These are phyloP conservation scores for Spea hammondii DNA, from an alignment of 2,797 vertebrate genomes.

Conservation along the genomic window DNA sequence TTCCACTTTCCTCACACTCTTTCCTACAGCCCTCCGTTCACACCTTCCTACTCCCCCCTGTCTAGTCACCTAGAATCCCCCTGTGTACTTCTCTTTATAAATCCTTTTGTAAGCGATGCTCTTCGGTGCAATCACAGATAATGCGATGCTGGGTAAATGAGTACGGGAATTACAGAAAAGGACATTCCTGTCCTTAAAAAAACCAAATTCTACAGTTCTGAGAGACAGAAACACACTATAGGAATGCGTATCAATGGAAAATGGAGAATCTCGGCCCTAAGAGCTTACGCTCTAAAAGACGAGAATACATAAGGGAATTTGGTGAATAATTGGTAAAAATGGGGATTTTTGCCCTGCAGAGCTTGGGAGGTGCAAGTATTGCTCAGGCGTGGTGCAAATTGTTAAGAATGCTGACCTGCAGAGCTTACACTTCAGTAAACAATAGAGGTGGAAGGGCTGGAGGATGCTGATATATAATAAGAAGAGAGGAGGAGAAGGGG, in stretches of 20 bases:
- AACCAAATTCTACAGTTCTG: too few relatives aligned
- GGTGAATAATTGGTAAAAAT: not conserved
- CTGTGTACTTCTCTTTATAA: too few relatives aligned
- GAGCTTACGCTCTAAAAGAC: constrained; percentile 15
- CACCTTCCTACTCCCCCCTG: too few relatives aligned
- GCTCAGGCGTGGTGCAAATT: too few relatives aligned
- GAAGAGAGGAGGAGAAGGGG: not conserved
- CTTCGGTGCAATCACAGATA: not conserved
- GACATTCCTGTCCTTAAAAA: too few relatives aligned
- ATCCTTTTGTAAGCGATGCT: constrained; percentile 5
- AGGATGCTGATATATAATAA: not conserved
- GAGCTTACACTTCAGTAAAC: constrained; percentile 6
- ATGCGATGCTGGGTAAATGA: not conserved
- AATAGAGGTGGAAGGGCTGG: not conserved
- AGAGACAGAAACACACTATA: too few relatives aligned
- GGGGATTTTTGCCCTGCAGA: not conserved
- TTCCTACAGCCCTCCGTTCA: not conserved
- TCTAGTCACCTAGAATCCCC: not conserved
- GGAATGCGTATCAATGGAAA: too few relatives aligned
- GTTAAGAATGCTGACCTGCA: not conserved
- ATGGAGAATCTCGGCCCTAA: not conserved
- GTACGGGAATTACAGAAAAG: not conserved
- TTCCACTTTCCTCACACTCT: not conserved
- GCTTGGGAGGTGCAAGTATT: too few relatives aligned
- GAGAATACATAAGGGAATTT: not conserved